These are phyloP conservation scores for Alosa alosa DNA, from an alignment of 2,113 vertebrate genomes.

Conservation along the genomic window DNA sequence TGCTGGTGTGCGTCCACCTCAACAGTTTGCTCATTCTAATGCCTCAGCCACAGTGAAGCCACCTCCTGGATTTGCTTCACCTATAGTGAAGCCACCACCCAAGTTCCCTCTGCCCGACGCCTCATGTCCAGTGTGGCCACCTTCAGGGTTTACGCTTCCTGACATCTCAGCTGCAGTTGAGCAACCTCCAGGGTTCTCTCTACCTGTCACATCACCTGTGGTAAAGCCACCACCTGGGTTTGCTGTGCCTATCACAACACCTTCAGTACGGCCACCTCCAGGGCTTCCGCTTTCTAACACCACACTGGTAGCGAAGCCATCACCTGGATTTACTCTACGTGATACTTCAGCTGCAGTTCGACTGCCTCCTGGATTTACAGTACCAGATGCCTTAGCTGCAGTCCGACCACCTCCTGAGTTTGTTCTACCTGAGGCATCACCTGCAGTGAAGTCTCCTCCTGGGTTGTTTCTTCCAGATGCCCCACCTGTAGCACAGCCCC, in stretches of 20 bases:
- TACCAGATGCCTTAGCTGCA: background rate
- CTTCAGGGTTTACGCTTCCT: background rate
- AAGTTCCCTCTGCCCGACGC: no score
- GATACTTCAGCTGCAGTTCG: background rate
- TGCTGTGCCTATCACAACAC: background rate
- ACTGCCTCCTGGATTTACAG: background rate
- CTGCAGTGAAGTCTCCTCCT: background rate
- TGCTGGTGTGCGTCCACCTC: background rate
- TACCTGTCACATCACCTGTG: background rate
- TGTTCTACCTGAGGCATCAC: background rate
- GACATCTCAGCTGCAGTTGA: background rate
- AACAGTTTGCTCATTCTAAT: background rate
- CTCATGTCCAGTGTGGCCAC: background rate
- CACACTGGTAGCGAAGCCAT: background rate
- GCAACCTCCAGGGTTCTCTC: background rate
- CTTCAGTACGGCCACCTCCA: background rate
- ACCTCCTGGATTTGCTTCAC: background rate
- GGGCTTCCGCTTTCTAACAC: no score
- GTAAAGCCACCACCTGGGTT: background rate
- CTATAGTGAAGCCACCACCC: background rate
- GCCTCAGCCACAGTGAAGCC: background rate
- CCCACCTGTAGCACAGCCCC: no score
- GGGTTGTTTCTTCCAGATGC: background rate
- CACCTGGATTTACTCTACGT: background rate
- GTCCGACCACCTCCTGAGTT: background rate